Base-by-base conservation (phyloP, 2,113 vertebrate genomes). In the Conger conger region DNA sequence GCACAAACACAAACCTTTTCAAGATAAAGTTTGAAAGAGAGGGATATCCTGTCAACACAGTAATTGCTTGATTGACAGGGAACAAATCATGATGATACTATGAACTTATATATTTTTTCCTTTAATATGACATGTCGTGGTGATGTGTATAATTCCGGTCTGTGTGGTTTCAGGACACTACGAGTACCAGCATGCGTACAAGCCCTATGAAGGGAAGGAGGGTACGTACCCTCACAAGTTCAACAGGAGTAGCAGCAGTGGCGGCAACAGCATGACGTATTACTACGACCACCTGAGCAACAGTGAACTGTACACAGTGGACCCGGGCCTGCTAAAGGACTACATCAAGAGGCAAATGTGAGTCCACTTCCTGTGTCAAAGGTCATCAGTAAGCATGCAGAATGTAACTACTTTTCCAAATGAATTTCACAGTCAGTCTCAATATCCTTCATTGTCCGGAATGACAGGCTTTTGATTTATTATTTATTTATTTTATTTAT, bases 291-390 rank as follows among this genome's bases (percentile, higher is more conserved):
- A 96, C n/a, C 97, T 96, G 80, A 97, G 90, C 90, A 96, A 97
- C 36, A 91, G 96, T 2, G 97, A 98, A 90, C 96, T 99, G 93
- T 99, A 98, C 92, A 94, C 96, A 3, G 96, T 99, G 91, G 97
- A 98, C 79, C 97, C 99, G 89, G 92, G 95, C 23, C 93, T 99
- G 79, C 97, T 99, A 0, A 99, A 99, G 90, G 97, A 98, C 79
- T 99, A 99, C 79, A 97, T 99, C 90, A 98, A 96, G 89, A 96
- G 97, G 11, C 98, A 99, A 90, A 98, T 99, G 98, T 99, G 93
- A 97, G 97, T 95, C 68, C 68, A 2, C 54, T 81, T 73, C n/a
- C 68, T 73, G n/a, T 73, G 68, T 73, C 68, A 33, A 7, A 20
- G 20, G 13, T 79, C 23, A 54, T 78, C 45, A 30, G 42, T 6